These are phyloP conservation scores for Pangasianodon hypophthalmus DNA, from an alignment of 2,113 vertebrate genomes.

Conservation along the genomic window DNA sequence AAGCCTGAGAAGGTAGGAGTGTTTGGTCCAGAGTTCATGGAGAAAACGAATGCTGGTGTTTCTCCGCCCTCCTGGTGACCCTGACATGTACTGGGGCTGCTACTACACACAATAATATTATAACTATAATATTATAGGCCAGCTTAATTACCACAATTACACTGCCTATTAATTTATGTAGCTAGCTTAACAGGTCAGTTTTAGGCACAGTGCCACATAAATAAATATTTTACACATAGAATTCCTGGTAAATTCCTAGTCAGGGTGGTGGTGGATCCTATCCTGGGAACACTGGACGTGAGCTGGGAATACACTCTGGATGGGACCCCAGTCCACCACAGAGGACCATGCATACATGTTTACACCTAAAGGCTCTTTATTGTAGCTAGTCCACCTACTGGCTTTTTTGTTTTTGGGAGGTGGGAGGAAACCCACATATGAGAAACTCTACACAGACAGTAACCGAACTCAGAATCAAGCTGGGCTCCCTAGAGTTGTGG, in stretches of 20 bases:
- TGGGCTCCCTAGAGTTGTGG: not conserved
- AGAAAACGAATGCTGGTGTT: conserved; percentile 69
- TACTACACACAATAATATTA: conserved; percentile 53
- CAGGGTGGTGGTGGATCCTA: not conserved
- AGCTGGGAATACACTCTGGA: too few relatives aligned
- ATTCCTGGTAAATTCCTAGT: not conserved
- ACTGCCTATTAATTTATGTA: not conserved
- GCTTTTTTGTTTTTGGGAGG: not conserved
- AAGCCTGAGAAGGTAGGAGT: conserved; percentile 69
- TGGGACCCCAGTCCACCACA: not conserved
- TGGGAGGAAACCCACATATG: not conserved
- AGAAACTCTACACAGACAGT: not conserved
- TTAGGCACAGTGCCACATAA: not conserved
- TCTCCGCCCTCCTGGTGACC: conserved; percentile 44
- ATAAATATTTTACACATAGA: not conserved
- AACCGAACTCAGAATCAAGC: not conserved
- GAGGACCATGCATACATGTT: not conserved
- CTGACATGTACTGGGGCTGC: conserved; percentile 61
- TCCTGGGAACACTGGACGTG: not conserved
- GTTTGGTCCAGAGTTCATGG: conserved; percentile 61
- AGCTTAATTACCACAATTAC: not conserved
- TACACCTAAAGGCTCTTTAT: not conserved
- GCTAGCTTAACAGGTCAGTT: not conserved
- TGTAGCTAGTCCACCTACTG: not conserved
- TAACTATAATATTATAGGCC: not conserved